phyloP scores from a whole-genome alignment of 2,113 vertebrate species.

The Hippolais icterina region DNA sequence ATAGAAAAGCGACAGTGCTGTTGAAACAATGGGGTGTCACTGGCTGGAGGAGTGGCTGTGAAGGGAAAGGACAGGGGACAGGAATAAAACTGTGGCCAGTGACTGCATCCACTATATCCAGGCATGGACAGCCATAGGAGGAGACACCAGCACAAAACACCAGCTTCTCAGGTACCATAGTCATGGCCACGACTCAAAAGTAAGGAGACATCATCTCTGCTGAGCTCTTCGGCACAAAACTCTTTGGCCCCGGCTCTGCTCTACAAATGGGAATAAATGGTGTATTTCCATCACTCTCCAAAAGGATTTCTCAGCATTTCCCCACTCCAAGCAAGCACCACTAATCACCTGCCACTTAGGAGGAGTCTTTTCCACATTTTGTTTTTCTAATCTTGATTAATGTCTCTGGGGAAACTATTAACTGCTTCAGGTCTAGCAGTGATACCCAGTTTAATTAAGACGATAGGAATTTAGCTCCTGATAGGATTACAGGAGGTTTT shows the following conservation, averaged over 20 bases:
- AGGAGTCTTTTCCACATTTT: background rate
- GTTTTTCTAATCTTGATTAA: slow-evolving; percentile 2
- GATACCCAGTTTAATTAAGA: slow-evolving; percentile 27
- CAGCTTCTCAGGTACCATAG: background rate
- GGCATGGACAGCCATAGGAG: background rate
- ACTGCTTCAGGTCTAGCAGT: background rate
- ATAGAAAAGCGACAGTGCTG: background rate
- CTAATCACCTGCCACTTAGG: background rate
- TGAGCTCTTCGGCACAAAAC: slow-evolving; percentile 7
- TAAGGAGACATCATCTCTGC: slow-evolving; percentile 16
- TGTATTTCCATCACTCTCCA: background rate
- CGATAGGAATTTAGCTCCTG: background rate
- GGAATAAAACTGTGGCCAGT: background rate
- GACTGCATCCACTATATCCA: background rate
- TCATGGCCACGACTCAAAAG: background rate
- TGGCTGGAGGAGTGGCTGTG: background rate
- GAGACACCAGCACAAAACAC: background rate
- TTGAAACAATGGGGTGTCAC: background rate
- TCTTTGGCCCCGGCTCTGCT: background rate
- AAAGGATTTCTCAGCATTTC: background rate
- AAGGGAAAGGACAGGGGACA: background rate
- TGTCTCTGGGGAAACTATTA: background rate
- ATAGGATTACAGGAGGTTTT: background rate
- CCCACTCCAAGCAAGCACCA: background rate
- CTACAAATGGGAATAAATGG: slow-evolving; percentile 7